Evolutionary conservation across 1,140 invertebrate genomes (phyloP).

Genomic region (Phenacoccus solenopsis): DNA sequence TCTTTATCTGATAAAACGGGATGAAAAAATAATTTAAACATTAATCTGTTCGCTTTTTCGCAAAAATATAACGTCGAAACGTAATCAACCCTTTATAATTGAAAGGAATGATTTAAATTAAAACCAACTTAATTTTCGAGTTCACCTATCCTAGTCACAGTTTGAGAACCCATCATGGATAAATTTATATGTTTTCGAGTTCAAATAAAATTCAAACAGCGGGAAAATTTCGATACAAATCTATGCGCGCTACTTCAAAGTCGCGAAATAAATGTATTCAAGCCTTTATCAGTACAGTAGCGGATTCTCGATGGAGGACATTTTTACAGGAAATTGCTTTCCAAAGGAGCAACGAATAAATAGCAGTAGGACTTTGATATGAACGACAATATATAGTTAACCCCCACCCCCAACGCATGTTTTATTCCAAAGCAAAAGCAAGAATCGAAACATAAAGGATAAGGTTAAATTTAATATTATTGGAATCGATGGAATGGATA

Average conservation of each 20-base stretch:
- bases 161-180: no score
- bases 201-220: background rate
- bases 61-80: no score
- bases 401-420: no score
- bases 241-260: background rate
- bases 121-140: no score
- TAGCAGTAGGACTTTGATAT: background rate
- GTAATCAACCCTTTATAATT: no score
- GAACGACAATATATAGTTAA: background rate
- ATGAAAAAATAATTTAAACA: no score
- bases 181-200: no score
- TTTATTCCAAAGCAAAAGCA: background rate
- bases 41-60: no score
- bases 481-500: background rate
- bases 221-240: background rate
- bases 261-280: background rate
- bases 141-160: no score
- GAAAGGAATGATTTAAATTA: no score
- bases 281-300: background rate
- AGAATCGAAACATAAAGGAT: background rate
- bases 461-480: background rate
- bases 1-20: no score
- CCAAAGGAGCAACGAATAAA: background rate
- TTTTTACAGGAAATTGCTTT: background rate
- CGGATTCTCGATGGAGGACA: no score